Percentiles rank a stretch among this genome's conserved stretches.
These are phyloP conservation scores for Drosophila saltans DNA, from an alignment of 1,140 invertebrate species.

Conservation along the genomic window DNA sequence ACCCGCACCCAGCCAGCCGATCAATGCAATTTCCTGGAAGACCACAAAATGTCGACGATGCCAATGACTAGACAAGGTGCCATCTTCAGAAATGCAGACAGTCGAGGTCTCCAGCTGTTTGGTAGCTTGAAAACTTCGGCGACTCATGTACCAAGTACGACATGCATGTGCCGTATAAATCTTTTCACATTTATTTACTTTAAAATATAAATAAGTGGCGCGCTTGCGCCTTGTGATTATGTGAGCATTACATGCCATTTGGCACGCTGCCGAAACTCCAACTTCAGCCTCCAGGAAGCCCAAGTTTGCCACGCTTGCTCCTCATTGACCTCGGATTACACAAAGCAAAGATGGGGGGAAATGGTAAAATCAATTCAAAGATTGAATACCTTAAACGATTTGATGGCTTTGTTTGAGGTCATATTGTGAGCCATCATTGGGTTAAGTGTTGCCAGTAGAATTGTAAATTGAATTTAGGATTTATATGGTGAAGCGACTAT, in stretches of 20 bases:
- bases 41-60: constrained; percentile 31
- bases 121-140: constrained; percentile 37
- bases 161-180: constrained; percentile 73
- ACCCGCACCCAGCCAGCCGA: constrained; percentile 47
- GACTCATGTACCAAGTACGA: constrained; percentile 51
- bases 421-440: constrained; percentile 7
- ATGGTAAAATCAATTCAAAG: constrained; percentile 50
- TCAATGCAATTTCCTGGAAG: constrained; percentile 62
- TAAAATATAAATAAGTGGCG: constrained; percentile 59
- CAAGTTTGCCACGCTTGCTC: constrained; percentile 53
- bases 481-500: too few relatives aligned
- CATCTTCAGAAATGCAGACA: constrained; percentile 54
- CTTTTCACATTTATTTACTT: constrained; percentile 69
- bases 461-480: constrained; percentile 40
- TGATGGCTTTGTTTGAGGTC: constrained; percentile 42
- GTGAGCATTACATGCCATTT: constrained; percentile 69
- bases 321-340: constrained; percentile 44
- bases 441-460: constrained; percentile 34
- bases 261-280: constrained; percentile 50
- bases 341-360: constrained; percentile 17
- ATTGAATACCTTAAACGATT: constrained; percentile 32
- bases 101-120: constrained; percentile 28
- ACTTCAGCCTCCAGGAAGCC: constrained; percentile 43
- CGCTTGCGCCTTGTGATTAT: constrained; percentile 43
- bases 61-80: constrained; percentile 51